A percentile compares a stretch with the other conserved stretches of the same genome.
Evolutionary conservation across 2,888 invertebrate genomes (phyloP).

Genomic region (Pocota personata): DNA sequence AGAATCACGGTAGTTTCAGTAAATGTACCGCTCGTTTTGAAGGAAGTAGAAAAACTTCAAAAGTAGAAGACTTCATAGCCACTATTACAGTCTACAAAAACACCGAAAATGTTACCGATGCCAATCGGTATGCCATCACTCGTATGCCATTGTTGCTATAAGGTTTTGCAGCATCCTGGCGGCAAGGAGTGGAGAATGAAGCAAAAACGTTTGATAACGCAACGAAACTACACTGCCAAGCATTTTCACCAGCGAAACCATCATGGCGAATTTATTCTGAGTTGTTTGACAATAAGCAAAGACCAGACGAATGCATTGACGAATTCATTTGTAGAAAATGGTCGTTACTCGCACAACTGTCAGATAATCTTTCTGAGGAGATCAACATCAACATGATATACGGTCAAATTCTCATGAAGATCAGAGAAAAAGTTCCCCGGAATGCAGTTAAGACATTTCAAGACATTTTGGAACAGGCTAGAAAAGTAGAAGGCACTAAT

Average conservation of each 20-base stretch:
- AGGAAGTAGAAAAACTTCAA: constrained; percentile 34
- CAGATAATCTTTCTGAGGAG: background rate
- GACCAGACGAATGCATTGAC: background rate
- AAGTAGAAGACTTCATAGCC: constrained; percentile 66
- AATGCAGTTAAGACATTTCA: background rate
- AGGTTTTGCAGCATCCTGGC: constrained; percentile 3
- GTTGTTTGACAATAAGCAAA: too few relatives aligned
- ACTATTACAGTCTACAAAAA: constrained; percentile 64
- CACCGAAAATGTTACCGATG: constrained; percentile 56
- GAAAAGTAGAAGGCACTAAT: background rate
- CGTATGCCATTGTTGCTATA: too few relatives aligned
- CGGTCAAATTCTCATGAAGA: background rate
- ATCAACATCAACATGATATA: background rate
- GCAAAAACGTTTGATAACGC: too few relatives aligned
- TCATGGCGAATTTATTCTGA: too few relatives aligned
- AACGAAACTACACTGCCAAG: too few relatives aligned
- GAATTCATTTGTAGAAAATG: background rate
- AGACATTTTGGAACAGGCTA: too few relatives aligned
- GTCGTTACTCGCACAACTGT: background rate
- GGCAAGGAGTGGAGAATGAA: background rate
- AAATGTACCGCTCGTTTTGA: constrained; percentile 47
- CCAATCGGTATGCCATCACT: constrained; percentile 49
- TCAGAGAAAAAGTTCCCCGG: background rate
- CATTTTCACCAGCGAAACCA: too few relatives aligned
- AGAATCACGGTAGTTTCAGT: constrained; percentile 34